Percentiles rank a stretch among this genome's conserved stretches.
Conservation (phyloP, 2,113 vertebrate genomes). For the Charadrius vociferus region DNA sequence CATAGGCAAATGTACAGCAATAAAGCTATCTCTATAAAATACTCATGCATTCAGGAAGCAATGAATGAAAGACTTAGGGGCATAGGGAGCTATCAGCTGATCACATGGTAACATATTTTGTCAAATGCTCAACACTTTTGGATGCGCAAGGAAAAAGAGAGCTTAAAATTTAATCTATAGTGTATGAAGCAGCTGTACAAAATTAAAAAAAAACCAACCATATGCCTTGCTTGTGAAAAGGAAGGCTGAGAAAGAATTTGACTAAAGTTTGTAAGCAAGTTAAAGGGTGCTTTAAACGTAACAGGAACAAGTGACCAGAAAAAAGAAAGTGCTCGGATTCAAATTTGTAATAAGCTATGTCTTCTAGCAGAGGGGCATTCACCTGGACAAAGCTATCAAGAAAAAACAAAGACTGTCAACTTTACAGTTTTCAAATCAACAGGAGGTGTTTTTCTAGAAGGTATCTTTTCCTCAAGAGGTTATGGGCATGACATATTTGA, state of each 20-base stretch:
- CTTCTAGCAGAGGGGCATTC: neutral
- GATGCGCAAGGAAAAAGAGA: neutral
- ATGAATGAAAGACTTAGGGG: neutral
- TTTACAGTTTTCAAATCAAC: neutral
- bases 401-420: too few species aligned
- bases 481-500: neutral
- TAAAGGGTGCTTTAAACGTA: neutral
- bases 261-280: neutral
- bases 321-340: neutral
- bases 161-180: neutral
- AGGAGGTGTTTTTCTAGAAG: neutral
- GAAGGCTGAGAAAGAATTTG: neutral
- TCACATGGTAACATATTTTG: neutral
- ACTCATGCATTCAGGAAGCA: neutral
- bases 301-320: neutral
- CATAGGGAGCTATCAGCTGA: neutral
- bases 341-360: neutral
- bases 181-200: neutral
- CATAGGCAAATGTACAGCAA: neutral
- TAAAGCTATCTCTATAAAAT: fast-evolving
- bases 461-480: neutral
- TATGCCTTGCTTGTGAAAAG: neutral
- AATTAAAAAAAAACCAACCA: neutral
- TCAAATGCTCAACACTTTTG: neutral
- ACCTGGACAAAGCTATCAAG: neutral